These are phyloP conservation scores for Cephus cinctus DNA, from an alignment of 1,140 invertebrate species.

Conservation along the genomic window DNA sequence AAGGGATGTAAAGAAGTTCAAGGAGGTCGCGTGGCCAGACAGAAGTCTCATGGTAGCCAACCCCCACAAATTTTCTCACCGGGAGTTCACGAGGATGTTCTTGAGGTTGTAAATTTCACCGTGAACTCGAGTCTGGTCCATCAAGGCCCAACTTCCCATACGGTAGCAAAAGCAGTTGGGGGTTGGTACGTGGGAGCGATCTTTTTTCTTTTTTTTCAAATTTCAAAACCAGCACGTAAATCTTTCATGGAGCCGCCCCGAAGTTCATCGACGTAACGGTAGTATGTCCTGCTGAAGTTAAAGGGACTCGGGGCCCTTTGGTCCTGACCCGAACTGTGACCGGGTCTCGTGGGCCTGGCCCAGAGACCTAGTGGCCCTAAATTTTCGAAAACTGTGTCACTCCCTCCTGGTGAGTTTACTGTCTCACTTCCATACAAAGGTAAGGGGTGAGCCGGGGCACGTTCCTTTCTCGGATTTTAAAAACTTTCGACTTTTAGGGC, in stretches of 20 bases:
- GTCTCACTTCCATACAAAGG: no score
- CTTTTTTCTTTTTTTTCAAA: no score
- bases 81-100: background rate
- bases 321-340: no score
- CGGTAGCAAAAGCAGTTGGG: no score
- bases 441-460: no score
- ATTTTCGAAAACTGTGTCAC: slow-evolving; percentile 33
- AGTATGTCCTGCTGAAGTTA: background rate
- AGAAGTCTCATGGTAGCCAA: slow-evolving; percentile 9
- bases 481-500: slow-evolving; percentile 28
- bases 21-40: slow-evolving; percentile 37
- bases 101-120: background rate
- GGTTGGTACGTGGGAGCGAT: no score
- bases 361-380: slow-evolving; percentile 32
- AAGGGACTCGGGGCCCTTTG: background rate
- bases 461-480: slow-evolving; percentile 15
- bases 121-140: background rate
- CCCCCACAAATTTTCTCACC: background rate
- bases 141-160: background rate
- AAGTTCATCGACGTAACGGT: no score
- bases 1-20: no score
- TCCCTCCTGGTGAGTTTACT: no score
- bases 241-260: background rate
- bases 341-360: slow-evolving; percentile 4
- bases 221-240: no score